These are phyloP conservation scores for Rhinella marina DNA, from an alignment of 2,797 vertebrate genomes.

Conservation along the genomic window DNA sequence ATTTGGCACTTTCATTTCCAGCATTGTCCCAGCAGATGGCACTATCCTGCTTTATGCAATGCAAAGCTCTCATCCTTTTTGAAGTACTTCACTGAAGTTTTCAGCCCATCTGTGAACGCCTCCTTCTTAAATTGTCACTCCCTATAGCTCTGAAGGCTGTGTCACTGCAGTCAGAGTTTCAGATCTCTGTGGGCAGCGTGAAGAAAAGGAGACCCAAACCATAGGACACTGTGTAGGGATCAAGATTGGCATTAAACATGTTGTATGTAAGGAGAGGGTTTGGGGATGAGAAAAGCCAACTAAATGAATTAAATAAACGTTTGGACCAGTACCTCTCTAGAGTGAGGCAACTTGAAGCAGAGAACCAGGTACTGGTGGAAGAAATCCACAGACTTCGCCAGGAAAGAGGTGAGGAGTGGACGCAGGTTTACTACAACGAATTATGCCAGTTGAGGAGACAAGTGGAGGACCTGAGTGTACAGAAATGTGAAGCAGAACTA, in stretches of 20 bases:
- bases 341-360: constrained; percentile 87
- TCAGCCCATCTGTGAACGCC: constrained; percentile 23
- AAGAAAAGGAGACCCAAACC: constrained; percentile 51
- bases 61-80: not conserved
- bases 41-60: not conserved
- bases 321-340: constrained; percentile 85
- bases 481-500: constrained; percentile 84
- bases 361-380: constrained; percentile 80
- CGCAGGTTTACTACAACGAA: constrained; percentile 74
- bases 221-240: constrained; percentile 29
- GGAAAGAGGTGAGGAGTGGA: constrained; percentile 64
- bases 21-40: constrained; percentile 50
- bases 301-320: constrained; percentile 88
- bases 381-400: constrained; percentile 78
- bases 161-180: constrained; percentile 46
- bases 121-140: constrained; percentile 46
- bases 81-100: constrained; percentile 13
- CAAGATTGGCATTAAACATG: constrained; percentile 72
- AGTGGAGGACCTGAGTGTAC: constrained; percentile 81
- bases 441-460: constrained; percentile 79
- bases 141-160: constrained; percentile 2
- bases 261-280: constrained; percentile 79
- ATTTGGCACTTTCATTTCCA: not conserved
- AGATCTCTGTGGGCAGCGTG: constrained; percentile 26
- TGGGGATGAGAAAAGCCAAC: constrained; percentile 84